Base-by-base conservation (phyloP, 1,140 invertebrate genomes). In the Sycophaga agraensis region DNA sequence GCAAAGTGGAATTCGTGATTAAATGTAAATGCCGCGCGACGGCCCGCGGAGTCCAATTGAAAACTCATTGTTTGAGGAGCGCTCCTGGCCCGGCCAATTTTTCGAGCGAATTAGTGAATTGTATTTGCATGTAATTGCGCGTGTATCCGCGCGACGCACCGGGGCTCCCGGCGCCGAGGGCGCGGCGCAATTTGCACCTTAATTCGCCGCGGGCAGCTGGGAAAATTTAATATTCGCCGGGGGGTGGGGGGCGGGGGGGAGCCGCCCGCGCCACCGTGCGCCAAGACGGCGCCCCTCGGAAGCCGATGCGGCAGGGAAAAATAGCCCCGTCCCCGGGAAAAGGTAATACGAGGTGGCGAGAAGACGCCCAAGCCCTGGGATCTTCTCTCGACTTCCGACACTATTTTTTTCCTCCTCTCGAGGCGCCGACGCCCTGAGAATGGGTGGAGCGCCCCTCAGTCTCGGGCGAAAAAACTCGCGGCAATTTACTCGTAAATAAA, bases 151-250 rank as follows among this genome's bases (percentile, higher is more conserved):
- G 40, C 11, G 1, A 1, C 16, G 24, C 9, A n/a, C 40, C 7
- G 26, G 2, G 1, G 19, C 7, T 16, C 6, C 16, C 1, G 22
- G 17, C 6, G 31, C 16, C 8, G n/a, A 9, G 24, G 19, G 37
- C 40, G 54, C 49, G 49, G 45, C 17, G 51, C 45, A 62, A 62
- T 62, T 62, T 62, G 51, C 59, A 62, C 51, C 59, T 62, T 62
- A 62, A 62, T 62, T 62, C 51, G 40, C 42, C 40, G n/a, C n/a
- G 59, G 45, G 43, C 51, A 62, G 51, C 51, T 55, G 42, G 24
- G 43, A 55, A 62, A 62, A 62, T 62, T 62, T 62, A 62, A 62
- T 62, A 62, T 62, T 62, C 59, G 51, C 59, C 51, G 49, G 49
- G 48, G 59, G 43, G 55, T 62, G 35, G 55, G 37, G 42, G 31